Conservation (phyloP, 2,113 vertebrate genomes). For the pig (Sus scrofa) region DNA sequence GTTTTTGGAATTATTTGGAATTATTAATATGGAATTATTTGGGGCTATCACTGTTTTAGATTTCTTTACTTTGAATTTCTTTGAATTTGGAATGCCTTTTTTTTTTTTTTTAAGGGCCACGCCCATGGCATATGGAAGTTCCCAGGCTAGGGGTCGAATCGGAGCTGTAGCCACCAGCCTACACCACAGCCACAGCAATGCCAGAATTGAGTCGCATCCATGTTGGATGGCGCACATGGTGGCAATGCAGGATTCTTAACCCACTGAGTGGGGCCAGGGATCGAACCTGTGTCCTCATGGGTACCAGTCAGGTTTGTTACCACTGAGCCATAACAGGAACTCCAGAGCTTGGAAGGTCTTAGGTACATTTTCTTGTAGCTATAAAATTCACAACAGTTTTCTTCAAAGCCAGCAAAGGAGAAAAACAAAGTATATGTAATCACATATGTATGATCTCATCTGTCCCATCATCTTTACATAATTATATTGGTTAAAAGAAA, state of each 20-base stretch:
- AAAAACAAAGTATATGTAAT: background rate
- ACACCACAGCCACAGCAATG: too few species aligned
- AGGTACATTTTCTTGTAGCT: background rate
- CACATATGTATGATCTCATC: background rate
- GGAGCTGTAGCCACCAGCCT: too few species aligned
- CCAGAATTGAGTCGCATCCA: too few species aligned
- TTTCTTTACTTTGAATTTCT: background rate
- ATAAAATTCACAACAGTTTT: background rate
- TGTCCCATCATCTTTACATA: background rate
- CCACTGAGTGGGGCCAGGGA: too few species aligned
- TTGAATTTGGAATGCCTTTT: background rate
- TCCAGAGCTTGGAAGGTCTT: background rate
- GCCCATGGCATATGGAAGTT: too few species aligned
- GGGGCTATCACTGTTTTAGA: background rate
- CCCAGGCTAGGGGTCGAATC: too few species aligned
- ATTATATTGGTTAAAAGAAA: background rate
- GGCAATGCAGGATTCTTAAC: too few species aligned
- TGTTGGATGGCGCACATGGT: too few species aligned
- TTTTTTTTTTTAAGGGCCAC: too few species aligned
- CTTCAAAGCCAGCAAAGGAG: background rate
- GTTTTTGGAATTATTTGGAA: background rate
- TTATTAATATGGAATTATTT: background rate
- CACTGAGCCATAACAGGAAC: too few species aligned
- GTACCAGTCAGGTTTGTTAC: too few species aligned
- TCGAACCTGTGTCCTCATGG: too few species aligned